phyloP scores from a whole-genome alignment of 2,113 vertebrate species.

The Ptychochromis oligacanthus region DNA sequence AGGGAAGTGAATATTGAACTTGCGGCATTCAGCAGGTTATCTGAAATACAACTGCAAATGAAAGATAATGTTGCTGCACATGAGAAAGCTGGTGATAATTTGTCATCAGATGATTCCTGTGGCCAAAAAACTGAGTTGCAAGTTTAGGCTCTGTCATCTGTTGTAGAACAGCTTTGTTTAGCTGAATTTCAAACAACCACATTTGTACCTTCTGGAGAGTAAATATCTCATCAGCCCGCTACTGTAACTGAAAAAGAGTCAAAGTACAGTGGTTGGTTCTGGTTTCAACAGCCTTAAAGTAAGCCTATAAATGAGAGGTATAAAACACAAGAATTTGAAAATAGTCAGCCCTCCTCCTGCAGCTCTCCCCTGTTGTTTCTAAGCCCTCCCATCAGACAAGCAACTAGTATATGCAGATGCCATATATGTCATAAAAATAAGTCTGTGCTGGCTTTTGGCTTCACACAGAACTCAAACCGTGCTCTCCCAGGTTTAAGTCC shows the following conservation, averaged over 20 bases:
- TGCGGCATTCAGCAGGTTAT: background rate
- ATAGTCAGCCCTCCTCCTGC: background rate
- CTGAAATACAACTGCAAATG: too few relatives aligned
- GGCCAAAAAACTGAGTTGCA: background rate
- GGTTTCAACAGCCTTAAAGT: background rate
- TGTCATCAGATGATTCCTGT: background rate
- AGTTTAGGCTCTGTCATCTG: background rate
- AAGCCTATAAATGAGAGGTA: background rate
- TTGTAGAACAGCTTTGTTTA: slow-evolving; percentile 8
- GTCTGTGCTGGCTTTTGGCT: background rate
- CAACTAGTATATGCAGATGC: background rate
- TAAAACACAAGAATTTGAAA: background rate
- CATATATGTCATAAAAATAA: background rate
- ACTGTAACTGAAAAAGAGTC: background rate
- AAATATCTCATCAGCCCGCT: background rate
- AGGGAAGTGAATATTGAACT: background rate
- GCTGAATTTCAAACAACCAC: background rate
- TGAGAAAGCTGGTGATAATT: too few relatives aligned
- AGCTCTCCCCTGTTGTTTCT: background rate
- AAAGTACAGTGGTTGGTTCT: too few relatives aligned
- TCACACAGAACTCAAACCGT: background rate
- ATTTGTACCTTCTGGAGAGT: background rate
- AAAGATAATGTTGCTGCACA: too few relatives aligned
- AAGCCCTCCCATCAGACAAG: background rate
- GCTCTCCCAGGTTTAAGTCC: too few relatives aligned